Evolutionary conservation across 2,797 vertebrate genomes (phyloP).

Genomic region (Sebastes elongatus): DNA sequence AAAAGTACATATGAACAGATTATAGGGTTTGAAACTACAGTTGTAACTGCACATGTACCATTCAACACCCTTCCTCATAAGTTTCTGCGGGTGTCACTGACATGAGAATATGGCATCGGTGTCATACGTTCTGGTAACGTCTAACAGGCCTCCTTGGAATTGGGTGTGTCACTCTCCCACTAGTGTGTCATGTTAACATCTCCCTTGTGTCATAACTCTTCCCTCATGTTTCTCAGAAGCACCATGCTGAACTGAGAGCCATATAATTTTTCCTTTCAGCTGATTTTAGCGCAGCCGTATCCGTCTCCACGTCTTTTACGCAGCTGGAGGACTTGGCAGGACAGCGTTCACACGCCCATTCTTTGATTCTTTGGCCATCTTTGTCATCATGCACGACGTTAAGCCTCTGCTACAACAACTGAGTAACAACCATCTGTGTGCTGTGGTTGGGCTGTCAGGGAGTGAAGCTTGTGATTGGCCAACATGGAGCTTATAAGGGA

Average conservation of each 20-base stretch:
- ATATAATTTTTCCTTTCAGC: constrained; percentile 25
- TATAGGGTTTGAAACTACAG: constrained; percentile 2
- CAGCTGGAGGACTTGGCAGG: constrained; percentile 35
- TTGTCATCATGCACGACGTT: constrained; percentile 50
- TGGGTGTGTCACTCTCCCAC: constrained; percentile 75
- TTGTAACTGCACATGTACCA: constrained; percentile 1
- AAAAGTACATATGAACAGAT: neutral
- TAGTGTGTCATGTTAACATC: constrained; percentile 75
- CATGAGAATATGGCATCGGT: constrained; percentile 47
- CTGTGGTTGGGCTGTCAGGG: constrained; percentile 53
- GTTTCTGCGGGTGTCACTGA: constrained; percentile 49
- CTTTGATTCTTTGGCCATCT: constrained; percentile 54
- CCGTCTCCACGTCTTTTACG: neutral
- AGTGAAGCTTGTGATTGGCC: constrained; percentile 55
- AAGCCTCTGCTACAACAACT: constrained; percentile 45
- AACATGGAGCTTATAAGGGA: constrained; percentile 40
- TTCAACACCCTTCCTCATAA: constrained; percentile 25
- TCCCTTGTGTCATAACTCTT: constrained; percentile 67
- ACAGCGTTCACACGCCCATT: constrained; percentile 40
- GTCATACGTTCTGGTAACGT: constrained; percentile 60
- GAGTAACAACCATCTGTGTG: constrained; percentile 42
- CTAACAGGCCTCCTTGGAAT: constrained; percentile 67
- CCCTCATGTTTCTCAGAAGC: constrained; percentile 54
- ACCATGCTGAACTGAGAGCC: constrained; percentile 27
- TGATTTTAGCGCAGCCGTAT: constrained; percentile 26